Evolutionary conservation across 2,797 vertebrate genomes (phyloP).

Genomic region (Diplodus puntazzo): DNA sequence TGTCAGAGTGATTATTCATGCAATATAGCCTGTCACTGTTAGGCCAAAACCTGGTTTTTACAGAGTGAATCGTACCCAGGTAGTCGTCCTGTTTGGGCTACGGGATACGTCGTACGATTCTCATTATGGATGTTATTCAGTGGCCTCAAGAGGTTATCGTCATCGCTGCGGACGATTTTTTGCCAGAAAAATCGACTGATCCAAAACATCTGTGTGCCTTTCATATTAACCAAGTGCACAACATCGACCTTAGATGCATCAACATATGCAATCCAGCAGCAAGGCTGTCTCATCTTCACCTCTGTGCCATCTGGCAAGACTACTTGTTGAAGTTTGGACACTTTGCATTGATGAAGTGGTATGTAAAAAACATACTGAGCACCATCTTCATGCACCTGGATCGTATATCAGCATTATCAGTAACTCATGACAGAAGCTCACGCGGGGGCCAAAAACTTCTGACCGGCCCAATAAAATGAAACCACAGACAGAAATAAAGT

Average conservation of each 20-base stretch:
- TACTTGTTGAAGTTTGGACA: conserved; percentile 58
- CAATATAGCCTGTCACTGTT: conserved; percentile 58
- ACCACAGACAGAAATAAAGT: conserved; percentile 43
- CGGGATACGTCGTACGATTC: conserved; percentile 14
- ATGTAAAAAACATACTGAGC: conserved; percentile 54
- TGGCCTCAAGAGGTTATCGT: conserved; percentile 43
- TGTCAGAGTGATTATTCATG: conserved; percentile 71
- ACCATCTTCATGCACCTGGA: conserved; percentile 64
- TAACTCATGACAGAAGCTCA: conserved; percentile 47
- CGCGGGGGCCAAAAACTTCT: conserved; percentile 45
- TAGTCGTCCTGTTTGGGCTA: conserved; percentile 30
- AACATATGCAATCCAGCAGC: conserved; percentile 62
- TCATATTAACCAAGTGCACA: conserved; percentile 42
- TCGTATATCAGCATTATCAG: conserved; percentile 66
- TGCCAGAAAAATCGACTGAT: conserved; percentile 43
- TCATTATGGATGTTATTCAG: conserved; percentile 29
- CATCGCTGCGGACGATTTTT: conserved; percentile 47
- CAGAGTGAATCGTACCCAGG: conserved; percentile 31
- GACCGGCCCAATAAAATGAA: conserved; percentile 46
- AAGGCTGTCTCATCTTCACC: conserved; percentile 46
- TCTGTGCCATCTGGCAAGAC: conserved; percentile 63
- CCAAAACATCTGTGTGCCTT: conserved; percentile 63
- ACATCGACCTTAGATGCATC: conserved; percentile 48
- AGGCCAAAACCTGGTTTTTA: conserved; percentile 47
- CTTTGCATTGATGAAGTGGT: conserved; percentile 60